Evolutionary conservation across 2,888 invertebrate genomes (phyloP), one percentile per base, ranked within the genome.

Genomic region (Drosophila leonis): DNA sequence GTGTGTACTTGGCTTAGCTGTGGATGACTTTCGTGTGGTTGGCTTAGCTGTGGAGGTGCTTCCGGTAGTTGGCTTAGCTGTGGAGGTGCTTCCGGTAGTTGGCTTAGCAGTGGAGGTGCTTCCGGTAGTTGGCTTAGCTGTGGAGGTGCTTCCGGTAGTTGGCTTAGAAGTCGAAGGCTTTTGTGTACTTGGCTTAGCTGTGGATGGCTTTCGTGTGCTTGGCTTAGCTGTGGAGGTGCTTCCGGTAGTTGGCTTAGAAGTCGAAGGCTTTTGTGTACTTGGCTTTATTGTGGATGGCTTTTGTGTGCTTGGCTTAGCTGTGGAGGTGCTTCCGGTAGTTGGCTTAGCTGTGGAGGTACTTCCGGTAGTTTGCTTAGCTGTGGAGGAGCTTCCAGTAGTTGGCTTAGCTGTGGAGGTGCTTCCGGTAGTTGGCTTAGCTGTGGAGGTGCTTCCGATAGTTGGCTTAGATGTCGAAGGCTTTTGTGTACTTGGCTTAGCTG

Each of bases 81-180:
- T 39, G 12, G 42, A 15, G 1, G 59, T 27, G 0, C 39, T 63
- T 4, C n/a, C n/a, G 29, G 8, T 0, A 5, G 18, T 70, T 13
- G 67, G 44, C 8, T 39, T 65, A 0, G 1, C 4, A 1, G 74
- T 70, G 0, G 62, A 42, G 3, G 29, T 33, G 7, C 13, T 51
- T 51, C 12, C 12, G 0, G 4, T 0, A 33, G 18, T 33, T 33
- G 48, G 49, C 12, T 51, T 51, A 12, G 10, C 6, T 1, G 62
- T 46, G 0, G 42, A 6, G 20, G 42, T 42, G 20, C 42, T 42
- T 42, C 35, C 10, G 0, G 0, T 7, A n/a, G 60, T 20, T 13
- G 4, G n/a, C n/a, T 51, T 59, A 0, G 6, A 1, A 0, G 24
- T 24, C 24, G 48, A 7, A 1, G 44, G 44, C 24, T 44, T 20